phyloP scores from a whole-genome alignment of 2,888 invertebrate species.

The Parnassius orleans region DNA sequence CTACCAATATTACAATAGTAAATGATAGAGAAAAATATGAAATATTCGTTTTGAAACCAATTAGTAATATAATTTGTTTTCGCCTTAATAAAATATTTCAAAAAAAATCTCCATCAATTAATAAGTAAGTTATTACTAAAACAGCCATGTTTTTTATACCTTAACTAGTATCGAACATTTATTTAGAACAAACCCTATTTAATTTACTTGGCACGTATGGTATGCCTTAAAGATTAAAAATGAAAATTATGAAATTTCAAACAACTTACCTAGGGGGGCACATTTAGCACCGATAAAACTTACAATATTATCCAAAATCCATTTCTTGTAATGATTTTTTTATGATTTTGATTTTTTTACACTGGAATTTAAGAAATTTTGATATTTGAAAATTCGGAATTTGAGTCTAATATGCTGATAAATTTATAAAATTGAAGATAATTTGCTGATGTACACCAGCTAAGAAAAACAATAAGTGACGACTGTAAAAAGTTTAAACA shows the following conservation, averaged over 20 bases:
- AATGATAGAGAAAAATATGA: constrained; percentile 4
- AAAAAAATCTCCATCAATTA: constrained; percentile 14
- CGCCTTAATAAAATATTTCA: constrained; percentile 13
- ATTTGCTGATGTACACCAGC: too few species aligned
- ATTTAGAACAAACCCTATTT: constrained; percentile 1
- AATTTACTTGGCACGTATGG: constrained; percentile 13
- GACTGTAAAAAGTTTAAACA: not conserved
- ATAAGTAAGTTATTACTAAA: constrained; percentile 13
- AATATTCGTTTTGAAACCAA: constrained; percentile 9
- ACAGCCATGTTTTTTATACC: constrained; percentile 24
- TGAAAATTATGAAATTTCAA: not conserved
- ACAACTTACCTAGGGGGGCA: not conserved
- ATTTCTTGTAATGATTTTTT: not conserved
- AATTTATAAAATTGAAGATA: too few species aligned
- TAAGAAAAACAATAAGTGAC: not conserved
- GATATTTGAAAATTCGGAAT: too few species aligned
- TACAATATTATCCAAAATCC: constrained; percentile 1
- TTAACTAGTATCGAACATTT: constrained; percentile 13
- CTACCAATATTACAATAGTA: not conserved
- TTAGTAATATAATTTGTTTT: constrained; percentile 2
- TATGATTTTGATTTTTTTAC: not conserved
- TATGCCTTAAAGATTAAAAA: not conserved
- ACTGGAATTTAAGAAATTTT: not conserved
- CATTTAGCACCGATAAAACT: constrained; percentile 16
- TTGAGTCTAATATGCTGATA: too few species aligned